Conservation (phyloP, 1,140 invertebrate species). For the Dendroctonus ponderosae region DNA sequence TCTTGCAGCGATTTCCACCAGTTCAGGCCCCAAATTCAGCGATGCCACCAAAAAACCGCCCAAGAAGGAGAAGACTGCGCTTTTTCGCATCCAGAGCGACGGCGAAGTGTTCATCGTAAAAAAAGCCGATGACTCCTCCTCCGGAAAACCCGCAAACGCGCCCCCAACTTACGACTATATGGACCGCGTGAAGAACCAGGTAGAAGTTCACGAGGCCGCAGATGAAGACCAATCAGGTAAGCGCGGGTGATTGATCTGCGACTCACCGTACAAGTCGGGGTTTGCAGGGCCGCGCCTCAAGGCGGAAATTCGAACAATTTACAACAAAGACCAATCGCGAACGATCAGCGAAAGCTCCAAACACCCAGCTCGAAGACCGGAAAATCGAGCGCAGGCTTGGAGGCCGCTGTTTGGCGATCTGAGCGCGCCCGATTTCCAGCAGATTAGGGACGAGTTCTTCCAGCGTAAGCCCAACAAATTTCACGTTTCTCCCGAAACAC, state of each 20-base stretch:
- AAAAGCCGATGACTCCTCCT: constrained; percentile 2
- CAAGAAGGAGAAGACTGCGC: constrained; percentile 8
- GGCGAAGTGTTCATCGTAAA: constrained; percentile 15
- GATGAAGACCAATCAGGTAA: too few species aligned
- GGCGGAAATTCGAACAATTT: constrained; percentile 16
- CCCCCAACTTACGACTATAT: neutral
- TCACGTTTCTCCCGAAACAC: too few species aligned
- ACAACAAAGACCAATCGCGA: constrained; percentile 7
- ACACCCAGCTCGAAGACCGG: neutral
- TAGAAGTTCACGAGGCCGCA: too few species aligned
- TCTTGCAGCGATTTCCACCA: too few species aligned
- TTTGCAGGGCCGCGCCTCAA: neutral
- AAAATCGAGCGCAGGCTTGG: neutral
- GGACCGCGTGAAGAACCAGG: too few species aligned
- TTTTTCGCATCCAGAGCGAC: constrained; percentile 2
- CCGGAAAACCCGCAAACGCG: neutral
- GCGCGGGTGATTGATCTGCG: too few species aligned
- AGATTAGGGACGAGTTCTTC: constrained; percentile 5
- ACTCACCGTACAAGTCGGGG: too few species aligned
- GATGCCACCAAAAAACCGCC: neutral
- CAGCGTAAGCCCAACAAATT: neutral
- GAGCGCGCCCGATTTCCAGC: neutral
- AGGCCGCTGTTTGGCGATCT: constrained; percentile 3
- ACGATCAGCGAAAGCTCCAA: neutral
- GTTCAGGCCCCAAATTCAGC: neutral